phyloP scores from a whole-genome alignment of 2,888 invertebrate species.

The Phania funesta region DNA sequence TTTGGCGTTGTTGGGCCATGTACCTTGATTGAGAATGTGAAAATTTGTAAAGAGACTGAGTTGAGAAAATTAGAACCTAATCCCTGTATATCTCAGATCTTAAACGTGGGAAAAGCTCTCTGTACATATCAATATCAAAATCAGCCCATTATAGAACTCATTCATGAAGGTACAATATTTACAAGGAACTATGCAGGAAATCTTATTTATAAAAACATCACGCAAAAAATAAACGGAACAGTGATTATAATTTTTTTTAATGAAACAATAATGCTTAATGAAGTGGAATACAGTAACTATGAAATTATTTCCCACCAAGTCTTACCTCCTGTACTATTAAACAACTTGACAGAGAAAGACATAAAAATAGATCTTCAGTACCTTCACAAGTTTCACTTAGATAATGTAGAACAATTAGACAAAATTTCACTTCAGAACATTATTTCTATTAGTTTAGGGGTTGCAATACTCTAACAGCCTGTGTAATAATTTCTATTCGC shows the following conservation, averaged over 20 bases:
- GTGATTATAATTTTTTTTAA: slow-evolving; percentile 29
- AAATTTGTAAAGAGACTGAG: slow-evolving; percentile 18
- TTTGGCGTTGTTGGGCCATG: slow-evolving; percentile 33
- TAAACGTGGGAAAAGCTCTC: not conserved
- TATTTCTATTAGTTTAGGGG: not conserved
- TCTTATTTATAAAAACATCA: not conserved
- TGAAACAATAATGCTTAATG: slow-evolving; percentile 3
- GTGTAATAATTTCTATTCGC: not conserved
- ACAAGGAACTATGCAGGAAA: not conserved
- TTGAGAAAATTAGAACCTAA: slow-evolving; percentile 1
- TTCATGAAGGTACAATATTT: slow-evolving; percentile 5
- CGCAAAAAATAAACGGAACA: slow-evolving; percentile 33
- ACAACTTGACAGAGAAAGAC: slow-evolving; percentile 27
- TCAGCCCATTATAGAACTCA: slow-evolving; percentile 2
- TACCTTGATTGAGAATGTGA: slow-evolving; percentile 8
- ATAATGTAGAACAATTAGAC: slow-evolving; percentile 7
- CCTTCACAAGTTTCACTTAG: slow-evolving; percentile 14
- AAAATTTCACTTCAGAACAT: not conserved
- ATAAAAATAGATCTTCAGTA: slow-evolving; percentile 19
- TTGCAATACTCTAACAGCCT: not conserved
- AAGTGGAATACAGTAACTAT: slow-evolving; percentile 6
- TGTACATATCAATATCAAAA: slow-evolving; percentile 16
- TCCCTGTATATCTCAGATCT: not conserved
- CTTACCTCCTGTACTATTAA: slow-evolving; percentile 1
- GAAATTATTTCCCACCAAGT: slow-evolving; percentile 11